Evolutionary conservation across 2,797 vertebrate species (phyloP).

Genomic region (Molossus alvarezi): DNA sequence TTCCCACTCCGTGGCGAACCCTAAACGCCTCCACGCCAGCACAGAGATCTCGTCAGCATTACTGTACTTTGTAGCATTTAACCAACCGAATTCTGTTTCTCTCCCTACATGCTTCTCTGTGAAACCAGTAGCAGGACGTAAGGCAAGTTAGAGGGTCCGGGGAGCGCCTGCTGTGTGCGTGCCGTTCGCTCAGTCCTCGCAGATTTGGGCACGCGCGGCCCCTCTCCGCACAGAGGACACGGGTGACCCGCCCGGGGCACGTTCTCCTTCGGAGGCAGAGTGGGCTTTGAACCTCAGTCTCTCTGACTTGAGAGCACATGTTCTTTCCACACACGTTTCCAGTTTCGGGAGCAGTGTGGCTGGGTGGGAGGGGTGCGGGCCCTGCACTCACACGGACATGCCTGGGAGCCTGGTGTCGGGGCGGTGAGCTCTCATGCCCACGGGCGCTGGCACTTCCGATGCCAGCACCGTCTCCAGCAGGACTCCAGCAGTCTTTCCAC

Average conservation of each 20-base stretch:
- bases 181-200: fast-evolving
- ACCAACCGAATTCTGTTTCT: background rate
- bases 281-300: background rate
- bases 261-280: background rate
- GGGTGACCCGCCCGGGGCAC: background rate
- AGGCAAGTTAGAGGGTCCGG: background rate
- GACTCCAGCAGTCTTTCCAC: slow-evolving; percentile 70
- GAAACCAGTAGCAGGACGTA: background rate
- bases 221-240: no score
- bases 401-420: background rate
- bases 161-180: fast-evolving
- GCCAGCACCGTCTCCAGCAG: slow-evolving; percentile 20
- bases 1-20: background rate
- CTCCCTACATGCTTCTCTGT: background rate
- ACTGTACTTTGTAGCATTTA: background rate
- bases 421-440: background rate
- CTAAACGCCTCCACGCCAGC: background rate
- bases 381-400: background rate
- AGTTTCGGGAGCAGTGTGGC: background rate
- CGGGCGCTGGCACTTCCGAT: background rate
- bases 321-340: background rate
- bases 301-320: fast-evolving
- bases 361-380: background rate
- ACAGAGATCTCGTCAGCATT: background rate
- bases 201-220: no score